These are phyloP conservation scores for Aphrocallistes beatrix DNA, from an alignment of 37 sponge, comb jelly and placozoan species.

Conservation along the genomic window DNA sequence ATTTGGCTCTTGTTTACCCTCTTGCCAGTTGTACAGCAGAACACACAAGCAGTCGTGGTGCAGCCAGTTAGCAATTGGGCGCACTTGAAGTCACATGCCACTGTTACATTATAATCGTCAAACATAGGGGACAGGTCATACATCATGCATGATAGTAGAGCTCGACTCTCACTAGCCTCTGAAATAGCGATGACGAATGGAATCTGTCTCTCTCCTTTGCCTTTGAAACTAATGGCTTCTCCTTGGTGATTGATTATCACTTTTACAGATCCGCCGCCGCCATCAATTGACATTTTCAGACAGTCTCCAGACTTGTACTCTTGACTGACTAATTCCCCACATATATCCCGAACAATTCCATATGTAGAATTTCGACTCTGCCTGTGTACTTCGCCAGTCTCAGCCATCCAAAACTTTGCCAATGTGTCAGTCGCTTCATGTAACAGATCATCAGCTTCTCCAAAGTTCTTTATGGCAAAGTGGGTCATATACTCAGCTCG, in stretches of 20 bases:
- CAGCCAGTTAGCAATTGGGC: background rate
- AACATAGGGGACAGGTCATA: background rate
- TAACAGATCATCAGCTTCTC: background rate
- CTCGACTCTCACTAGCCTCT: conserved; percentile 1
- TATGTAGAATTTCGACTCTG: background rate
- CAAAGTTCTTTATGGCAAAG: conserved; percentile 3
- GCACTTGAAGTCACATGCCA: conserved; percentile 1
- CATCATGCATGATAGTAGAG: conserved; percentile 13
- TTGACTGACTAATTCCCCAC: conserved; percentile 12
- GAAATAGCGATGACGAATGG: background rate
- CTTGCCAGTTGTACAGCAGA: background rate
- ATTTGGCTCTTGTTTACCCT: background rate
- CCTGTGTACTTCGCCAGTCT: conserved; percentile 7
- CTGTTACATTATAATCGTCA: background rate
- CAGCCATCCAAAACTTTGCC: background rate
- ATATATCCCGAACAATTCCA: background rate
- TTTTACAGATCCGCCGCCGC: background rate
- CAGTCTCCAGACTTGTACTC: background rate
- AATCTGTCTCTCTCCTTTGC: conserved; percentile 5
- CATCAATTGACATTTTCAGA: background rate
- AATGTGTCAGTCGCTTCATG: background rate
- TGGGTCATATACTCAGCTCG: background rate
- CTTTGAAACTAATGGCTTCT: background rate
- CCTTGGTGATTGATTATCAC: background rate
- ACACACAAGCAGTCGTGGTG: background rate